Base-by-base conservation (phyloP, 2,113 vertebrate species). In the Riparia riparia region DNA sequence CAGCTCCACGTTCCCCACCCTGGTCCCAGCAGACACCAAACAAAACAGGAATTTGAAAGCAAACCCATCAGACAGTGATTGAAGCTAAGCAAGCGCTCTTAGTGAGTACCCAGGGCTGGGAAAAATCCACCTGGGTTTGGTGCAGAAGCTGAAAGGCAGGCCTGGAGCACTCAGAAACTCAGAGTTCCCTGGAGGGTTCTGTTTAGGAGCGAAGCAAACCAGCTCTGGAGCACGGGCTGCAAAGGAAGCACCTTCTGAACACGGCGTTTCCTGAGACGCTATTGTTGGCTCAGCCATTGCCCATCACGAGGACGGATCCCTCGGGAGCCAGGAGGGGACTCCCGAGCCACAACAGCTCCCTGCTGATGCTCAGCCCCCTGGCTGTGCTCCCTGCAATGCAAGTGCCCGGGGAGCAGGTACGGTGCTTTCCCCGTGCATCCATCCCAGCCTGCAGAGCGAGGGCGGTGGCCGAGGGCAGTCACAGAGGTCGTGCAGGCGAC, bases 371-470 rank as follows among this genome's bases (percentile, higher is more conserved):
- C 58, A 21, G 50, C 6, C 10, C 42, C 45, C 41, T 3, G 32
- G 22, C 14, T 22, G 64, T 50, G 61, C 50, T 47, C 39, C 41
- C 58, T 5, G 57, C 11, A 1, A 15, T 0, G 1, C 34, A 8
- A 1, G 7, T 66, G 16, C 20, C 60, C 2, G 0, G 28, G 0
- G 4, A 68, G 14, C 17, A 26, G 31, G 4, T 8, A 15, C 12
- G n/a, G 12, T 0, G 2, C 53, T 19, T 41, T 64, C 20, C n/a
- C 50, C 1, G 0, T 12, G 81, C 57, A 2, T 14, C 64, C 49
- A 18, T 37, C 73, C 45, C 80, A 65, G 15, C 41, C 49, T 1
- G 1, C 50, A n/a, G 54, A 1, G 0, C 0, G 0, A 42, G 50
- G 72, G 63, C 1, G 6, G 76, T 7, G 85, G 37, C 72, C 26